Conservation (phyloP, 37 sponge, comb jelly and placozoan genomes). For the Crambe crambe region DNA sequence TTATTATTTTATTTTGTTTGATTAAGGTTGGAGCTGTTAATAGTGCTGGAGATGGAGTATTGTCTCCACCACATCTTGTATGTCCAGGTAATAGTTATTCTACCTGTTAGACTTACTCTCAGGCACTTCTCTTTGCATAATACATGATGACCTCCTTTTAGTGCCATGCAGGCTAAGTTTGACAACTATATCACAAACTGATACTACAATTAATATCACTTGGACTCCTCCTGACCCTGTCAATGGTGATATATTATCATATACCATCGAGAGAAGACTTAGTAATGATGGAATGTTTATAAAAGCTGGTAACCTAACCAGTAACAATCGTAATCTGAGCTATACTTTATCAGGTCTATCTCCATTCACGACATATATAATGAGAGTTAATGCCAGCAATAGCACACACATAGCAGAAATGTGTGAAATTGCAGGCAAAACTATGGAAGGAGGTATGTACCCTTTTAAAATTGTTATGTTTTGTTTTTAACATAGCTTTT, state of each 20-base stretch:
- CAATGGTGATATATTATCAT: no score
- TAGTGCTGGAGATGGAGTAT: slow-evolving; percentile 1
- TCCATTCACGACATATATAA: not conserved
- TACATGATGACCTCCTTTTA: not conserved
- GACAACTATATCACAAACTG: not conserved
- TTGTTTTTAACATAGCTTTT: not conserved
- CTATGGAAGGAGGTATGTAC: not conserved
- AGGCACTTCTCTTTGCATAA: not conserved
- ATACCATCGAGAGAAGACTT: not conserved
- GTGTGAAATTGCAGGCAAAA: not conserved
- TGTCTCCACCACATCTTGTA: not conserved
- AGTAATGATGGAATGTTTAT: not conserved
- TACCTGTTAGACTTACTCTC: no score
- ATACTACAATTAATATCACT: not conserved
- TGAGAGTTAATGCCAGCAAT: not conserved
- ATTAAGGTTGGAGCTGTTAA: slow-evolving; percentile 1
- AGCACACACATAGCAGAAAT: no score
- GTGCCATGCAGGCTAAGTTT: not conserved
- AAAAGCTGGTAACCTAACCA: not conserved
- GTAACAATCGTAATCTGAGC: not conserved
- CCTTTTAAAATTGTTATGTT: no score
- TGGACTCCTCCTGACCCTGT: not conserved
- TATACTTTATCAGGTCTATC: not conserved
- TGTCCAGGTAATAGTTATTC: not conserved
- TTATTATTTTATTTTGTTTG: no score